These are phyloP conservation scores for Xiphias gladius DNA, from an alignment of 2,113 vertebrate genomes.

Conservation along the genomic window DNA sequence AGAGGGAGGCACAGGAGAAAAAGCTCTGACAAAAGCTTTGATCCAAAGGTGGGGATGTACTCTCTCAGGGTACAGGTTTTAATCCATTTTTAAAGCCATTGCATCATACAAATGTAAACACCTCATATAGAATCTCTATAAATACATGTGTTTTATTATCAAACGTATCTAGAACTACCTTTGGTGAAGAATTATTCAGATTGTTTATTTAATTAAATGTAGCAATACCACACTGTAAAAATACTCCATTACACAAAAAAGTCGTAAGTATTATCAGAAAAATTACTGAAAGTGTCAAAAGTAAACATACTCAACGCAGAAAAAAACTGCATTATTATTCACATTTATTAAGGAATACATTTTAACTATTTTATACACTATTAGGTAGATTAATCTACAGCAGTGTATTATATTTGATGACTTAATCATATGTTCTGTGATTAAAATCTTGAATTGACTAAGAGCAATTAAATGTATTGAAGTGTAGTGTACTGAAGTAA, in stretches of 20 bases:
- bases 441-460: too few relatives aligned
- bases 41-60: background rate
- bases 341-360: too few relatives aligned
- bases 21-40: constrained; percentile 20
- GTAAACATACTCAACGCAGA: background rate
- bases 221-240: background rate
- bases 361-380: too few relatives aligned
- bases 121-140: background rate
- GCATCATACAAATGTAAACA: background rate
- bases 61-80: background rate
- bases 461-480: too few relatives aligned
- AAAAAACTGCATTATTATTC: too few relatives aligned
- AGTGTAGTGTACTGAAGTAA: too few relatives aligned
- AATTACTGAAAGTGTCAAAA: background rate
- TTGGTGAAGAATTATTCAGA: background rate
- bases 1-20: constrained; percentile 8
- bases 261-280: background rate
- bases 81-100: constrained; percentile 3
- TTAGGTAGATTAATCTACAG: background rate
- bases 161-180: background rate
- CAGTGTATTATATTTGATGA: background rate
- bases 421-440: too few relatives aligned
- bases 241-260: background rate
- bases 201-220: background rate
- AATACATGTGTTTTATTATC: background rate